phyloP scores from a whole-genome alignment of 1,140 invertebrate genomes.

The Apis florea region DNA sequence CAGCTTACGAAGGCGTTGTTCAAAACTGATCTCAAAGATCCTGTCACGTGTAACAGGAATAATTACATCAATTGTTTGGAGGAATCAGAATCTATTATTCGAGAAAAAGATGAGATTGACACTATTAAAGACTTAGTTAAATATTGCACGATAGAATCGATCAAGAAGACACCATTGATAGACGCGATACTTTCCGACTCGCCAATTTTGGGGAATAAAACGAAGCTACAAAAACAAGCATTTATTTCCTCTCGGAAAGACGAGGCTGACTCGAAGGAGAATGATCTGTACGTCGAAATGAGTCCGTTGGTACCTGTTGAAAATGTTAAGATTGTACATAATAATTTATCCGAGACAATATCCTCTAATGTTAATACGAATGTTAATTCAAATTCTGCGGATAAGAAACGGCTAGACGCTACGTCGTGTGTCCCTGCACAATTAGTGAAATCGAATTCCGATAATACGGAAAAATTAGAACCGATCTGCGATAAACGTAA shows the following conservation, averaged over 20 bases:
- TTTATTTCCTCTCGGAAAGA: slow-evolving; percentile 25
- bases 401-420: neutral
- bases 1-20: slow-evolving; percentile 68
- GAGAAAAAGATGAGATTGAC: slow-evolving; percentile 66
- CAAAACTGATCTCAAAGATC: slow-evolving; percentile 62
- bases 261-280: slow-evolving; percentile 59
- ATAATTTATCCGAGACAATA: slow-evolving; percentile 11
- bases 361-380: slow-evolving; percentile 50
- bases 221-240: slow-evolving; percentile 49
- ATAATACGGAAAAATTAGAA: neutral
- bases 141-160: slow-evolving; percentile 63
- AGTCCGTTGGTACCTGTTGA: slow-evolving; percentile 60
- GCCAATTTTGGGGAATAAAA: slow-evolving; percentile 67
- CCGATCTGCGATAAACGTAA: slow-evolving; percentile 70
- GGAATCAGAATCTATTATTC: slow-evolving; percentile 73
- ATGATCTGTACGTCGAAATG: slow-evolving; percentile 75
- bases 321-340: slow-evolving; percentile 45
- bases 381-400: too few species aligned
- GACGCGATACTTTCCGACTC: slow-evolving; percentile 74
- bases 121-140: slow-evolving; percentile 62
- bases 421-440: neutral
- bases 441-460: neutral
- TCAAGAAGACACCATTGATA: slow-evolving; percentile 70
- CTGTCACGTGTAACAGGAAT: slow-evolving; percentile 41
- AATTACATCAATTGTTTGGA: slow-evolving; percentile 9